phyloP scores from a whole-genome alignment of 1,140 invertebrate species.

The Heliothis virescens region DNA sequence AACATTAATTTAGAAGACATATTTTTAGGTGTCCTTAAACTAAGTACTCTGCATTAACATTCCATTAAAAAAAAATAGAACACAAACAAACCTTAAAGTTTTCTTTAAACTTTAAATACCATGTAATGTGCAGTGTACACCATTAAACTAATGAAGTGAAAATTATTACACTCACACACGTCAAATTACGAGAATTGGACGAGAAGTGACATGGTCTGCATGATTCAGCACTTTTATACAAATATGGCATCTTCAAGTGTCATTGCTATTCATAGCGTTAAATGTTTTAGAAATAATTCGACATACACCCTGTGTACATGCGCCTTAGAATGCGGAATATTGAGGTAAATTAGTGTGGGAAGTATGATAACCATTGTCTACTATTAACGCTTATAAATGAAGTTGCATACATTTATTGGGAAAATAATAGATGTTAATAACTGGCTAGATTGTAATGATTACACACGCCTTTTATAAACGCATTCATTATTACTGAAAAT shows the following conservation, averaged over 20 bases:
- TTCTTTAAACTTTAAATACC: too few species aligned
- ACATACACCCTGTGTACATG: not conserved
- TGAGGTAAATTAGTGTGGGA: slow-evolving; percentile 32
- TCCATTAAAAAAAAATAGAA: too few species aligned
- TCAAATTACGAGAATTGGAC: too few species aligned
- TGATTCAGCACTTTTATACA: not conserved
- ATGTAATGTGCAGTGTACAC: too few species aligned
- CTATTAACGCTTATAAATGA: not conserved
- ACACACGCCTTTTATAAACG: not conserved
- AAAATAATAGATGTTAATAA: slow-evolving; percentile 23
- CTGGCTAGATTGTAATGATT: not conserved
- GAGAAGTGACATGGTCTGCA: not conserved
- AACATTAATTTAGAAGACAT: too few species aligned
- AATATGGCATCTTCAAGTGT: not conserved
- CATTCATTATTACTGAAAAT: not conserved
- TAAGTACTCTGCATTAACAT: too few species aligned
- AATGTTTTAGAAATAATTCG: not conserved
- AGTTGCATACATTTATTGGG: slow-evolving; percentile 25
- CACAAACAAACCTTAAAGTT: too few species aligned
- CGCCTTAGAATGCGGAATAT: slow-evolving; percentile 28
- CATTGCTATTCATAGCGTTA: not conserved
- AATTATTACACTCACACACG: too few species aligned
- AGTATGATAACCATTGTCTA: slow-evolving; percentile 33
- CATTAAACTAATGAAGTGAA: too few species aligned
- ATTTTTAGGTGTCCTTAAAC: too few species aligned